Conservation (phyloP, 2,797 vertebrate genomes). For the Cygnus olor region DNA sequence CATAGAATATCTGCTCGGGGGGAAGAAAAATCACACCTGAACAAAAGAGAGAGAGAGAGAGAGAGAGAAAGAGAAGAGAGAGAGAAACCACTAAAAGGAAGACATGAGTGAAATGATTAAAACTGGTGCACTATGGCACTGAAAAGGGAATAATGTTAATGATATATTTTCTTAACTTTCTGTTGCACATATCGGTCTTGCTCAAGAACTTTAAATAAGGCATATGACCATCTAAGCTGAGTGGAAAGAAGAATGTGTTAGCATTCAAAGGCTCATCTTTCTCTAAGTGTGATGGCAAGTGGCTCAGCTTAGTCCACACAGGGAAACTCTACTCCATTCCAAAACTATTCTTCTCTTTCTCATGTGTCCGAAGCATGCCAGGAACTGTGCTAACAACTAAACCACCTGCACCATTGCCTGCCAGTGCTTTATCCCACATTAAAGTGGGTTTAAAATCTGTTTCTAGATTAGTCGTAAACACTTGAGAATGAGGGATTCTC, state of each 20-base stretch:
- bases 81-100: neutral
- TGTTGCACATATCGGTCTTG: neutral
- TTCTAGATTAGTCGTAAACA: neutral
- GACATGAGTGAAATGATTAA: neutral
- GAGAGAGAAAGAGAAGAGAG: neutral
- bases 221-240: neutral
- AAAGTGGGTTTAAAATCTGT: neutral
- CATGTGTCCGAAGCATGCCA: accelerated
- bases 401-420: neutral
- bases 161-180: neutral
- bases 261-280: neutral
- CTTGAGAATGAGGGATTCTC: neutral
- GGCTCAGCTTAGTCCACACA: neutral
- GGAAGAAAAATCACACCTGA: neutral
- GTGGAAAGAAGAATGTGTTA: accelerated
- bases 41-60: neutral
- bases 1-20: neutral
- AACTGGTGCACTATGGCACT: neutral
- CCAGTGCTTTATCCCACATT: neutral
- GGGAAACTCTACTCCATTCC: neutral
- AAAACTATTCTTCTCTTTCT: neutral
- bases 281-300: neutral
- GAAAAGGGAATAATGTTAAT: neutral
- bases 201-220: neutral
- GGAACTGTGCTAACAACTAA: neutral